A percentile compares a stretch with the other conserved stretches of the same genome.
These are phyloP conservation scores for Peromyscus maniculatus DNA, from an alignment of 2,113 vertebrate species.

Conservation along the genomic window DNA sequence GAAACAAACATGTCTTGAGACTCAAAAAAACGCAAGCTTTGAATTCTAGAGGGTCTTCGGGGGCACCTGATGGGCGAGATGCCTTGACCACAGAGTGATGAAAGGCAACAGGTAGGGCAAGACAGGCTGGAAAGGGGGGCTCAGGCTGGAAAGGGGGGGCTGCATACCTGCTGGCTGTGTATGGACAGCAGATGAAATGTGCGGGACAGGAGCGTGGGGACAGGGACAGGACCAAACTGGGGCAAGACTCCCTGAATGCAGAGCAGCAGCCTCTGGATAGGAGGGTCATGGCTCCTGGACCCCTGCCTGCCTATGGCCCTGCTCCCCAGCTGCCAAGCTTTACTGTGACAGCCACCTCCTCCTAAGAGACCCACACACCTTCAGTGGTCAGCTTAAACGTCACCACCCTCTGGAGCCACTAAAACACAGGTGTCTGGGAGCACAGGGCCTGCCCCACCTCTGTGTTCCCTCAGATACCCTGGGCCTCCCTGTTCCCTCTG, in stretches of 20 bases:
- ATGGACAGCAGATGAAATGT: background rate
- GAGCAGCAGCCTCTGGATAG: background rate
- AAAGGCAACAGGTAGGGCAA: background rate
- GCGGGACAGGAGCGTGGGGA: background rate
- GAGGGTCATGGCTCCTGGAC: rapidly evolving
- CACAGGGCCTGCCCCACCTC: background rate
- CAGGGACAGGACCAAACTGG: background rate
- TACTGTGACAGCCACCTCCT: background rate
- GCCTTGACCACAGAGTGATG: background rate
- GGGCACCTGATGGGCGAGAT: background rate
- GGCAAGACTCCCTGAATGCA: background rate
- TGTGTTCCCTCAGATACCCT: rapidly evolving
- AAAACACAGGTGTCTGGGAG: background rate
- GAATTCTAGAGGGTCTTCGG: background rate
- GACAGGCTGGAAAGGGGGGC: rapidly evolving
- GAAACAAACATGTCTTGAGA: conserved; percentile 38
- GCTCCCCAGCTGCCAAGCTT: background rate
- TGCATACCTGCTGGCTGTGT: background rate
- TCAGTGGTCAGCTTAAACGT: background rate
- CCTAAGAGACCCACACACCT: background rate
- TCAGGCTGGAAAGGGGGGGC: no score
- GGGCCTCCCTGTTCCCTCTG: background rate
- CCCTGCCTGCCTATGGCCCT: background rate
- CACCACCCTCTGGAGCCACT: background rate
- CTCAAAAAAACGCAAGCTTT: background rate